Conservation (phyloP, 2,797 vertebrate genomes). For the Cichlasoma orientale region DNA sequence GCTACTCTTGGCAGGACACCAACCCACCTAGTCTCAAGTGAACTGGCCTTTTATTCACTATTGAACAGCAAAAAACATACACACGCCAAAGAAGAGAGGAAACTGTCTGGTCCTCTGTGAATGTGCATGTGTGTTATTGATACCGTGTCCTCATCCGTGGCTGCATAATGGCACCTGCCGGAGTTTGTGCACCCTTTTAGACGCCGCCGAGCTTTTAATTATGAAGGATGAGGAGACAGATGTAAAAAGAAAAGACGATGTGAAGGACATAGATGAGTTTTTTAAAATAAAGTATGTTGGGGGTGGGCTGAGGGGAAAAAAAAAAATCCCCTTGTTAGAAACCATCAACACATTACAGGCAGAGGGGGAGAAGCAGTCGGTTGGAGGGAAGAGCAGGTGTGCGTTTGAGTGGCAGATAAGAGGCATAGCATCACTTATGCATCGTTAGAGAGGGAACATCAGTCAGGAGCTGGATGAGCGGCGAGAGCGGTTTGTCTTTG, state of each 20-base stretch:
- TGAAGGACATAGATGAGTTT: conserved; percentile 22
- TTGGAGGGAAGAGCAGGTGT: conserved; percentile 58
- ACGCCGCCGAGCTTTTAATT: conserved; percentile 72
- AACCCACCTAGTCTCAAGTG: conserved; percentile 51
- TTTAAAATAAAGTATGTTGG: neutral
- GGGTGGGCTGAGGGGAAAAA: neutral
- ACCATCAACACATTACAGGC: conserved; percentile 43
- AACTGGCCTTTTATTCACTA: conserved; percentile 51
- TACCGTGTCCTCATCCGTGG: conserved; percentile 56
- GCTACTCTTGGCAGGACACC: conserved; percentile 61
- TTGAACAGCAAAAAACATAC: conserved; percentile 37
- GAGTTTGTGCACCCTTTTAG: conserved; percentile 50
- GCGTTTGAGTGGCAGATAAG: conserved; percentile 76
- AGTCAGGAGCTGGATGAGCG: conserved; percentile 60
- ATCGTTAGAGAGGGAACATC: conserved; percentile 70
- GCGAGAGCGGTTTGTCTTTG: conserved; percentile 45
- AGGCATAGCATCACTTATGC: conserved; percentile 70
- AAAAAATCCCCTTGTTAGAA: conserved; percentile 25
- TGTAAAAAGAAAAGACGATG: conserved; percentile 30
- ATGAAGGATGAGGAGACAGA: conserved; percentile 66
- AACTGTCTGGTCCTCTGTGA: conserved; percentile 1
- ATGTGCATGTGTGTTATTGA: neutral
- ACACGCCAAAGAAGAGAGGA: conserved; percentile 16
- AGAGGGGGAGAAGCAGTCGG: conserved; percentile 13
- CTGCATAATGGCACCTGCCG: conserved; percentile 65